These are phyloP conservation scores for Loxodonta africana DNA, from an alignment of 2,113 vertebrate species.

Conservation along the genomic window DNA sequence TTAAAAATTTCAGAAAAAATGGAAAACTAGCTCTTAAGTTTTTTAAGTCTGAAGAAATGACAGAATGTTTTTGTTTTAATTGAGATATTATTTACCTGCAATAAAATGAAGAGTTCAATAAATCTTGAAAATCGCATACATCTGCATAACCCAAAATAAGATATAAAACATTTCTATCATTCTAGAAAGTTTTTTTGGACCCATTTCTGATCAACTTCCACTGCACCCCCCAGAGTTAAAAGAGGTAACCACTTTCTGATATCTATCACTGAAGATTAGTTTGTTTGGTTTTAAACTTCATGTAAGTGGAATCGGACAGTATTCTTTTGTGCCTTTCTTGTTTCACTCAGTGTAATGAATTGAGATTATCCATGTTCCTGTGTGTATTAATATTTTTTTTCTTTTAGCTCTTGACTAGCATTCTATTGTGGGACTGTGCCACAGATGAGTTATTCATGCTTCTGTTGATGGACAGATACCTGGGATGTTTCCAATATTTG, in stretches of 20 bases:
- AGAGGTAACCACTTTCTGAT: not conserved
- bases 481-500: not conserved
- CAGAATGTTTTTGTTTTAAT: not conserved
- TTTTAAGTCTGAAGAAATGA: constrained; percentile 41
- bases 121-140: not conserved
- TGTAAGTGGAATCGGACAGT: not conserved
- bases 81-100: not conserved
- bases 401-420: not conserved
- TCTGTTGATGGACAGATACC: not conserved
- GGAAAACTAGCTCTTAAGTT: not conserved
- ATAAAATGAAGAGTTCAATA: not conserved
- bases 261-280: not conserved
- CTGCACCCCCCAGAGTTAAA: not conserved
- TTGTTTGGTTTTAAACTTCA: constrained; percentile 22
- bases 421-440: not conserved
- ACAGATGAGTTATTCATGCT: not conserved
- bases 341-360: not conserved
- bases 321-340: not conserved
- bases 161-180: not conserved
- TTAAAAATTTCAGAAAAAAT: constrained; percentile 34
- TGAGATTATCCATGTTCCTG: not conserved
- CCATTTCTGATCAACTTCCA: constrained; percentile 3
- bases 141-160: not conserved
- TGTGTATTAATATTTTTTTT: not conserved
- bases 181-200: not conserved